phyloP scores from a whole-genome alignment of 2,797 vertebrate genomes.

The Limosa lapponica region DNA sequence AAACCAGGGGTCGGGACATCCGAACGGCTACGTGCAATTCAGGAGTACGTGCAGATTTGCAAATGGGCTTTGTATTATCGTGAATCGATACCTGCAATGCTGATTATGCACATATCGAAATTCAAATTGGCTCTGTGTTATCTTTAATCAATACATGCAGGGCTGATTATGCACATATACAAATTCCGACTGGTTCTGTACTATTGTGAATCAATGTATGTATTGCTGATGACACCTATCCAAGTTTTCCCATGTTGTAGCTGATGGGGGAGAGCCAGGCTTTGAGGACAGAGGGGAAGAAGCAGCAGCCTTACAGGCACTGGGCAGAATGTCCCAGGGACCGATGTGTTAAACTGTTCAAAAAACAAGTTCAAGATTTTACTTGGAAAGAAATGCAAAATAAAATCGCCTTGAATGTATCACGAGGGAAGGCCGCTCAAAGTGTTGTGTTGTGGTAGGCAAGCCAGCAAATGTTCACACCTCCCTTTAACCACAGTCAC shows the following conservation, averaged over 20 bases:
- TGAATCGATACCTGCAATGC: background rate
- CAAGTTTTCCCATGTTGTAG: background rate
- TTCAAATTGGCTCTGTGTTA: background rate
- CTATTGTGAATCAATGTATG: background rate
- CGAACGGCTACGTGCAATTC: background rate
- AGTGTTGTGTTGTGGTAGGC: conserved; percentile 48
- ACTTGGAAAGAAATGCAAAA: conserved; percentile 41
- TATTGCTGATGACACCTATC: background rate
- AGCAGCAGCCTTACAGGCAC: background rate
- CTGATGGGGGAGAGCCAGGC: background rate
- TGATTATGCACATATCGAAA: background rate
- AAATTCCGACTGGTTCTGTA: background rate
- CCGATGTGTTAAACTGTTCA: conserved; percentile 45
- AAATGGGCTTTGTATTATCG: background rate
- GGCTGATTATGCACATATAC: background rate
- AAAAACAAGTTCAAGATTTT: conserved; percentile 31
- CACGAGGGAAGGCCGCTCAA: background rate
- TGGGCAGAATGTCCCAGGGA: conserved; percentile 23
- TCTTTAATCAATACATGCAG: background rate
- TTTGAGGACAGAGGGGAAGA: background rate
- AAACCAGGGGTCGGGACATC: background rate
- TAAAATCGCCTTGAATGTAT: conserved; percentile 10
- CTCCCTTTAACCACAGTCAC: conserved; percentile 55
- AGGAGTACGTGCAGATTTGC: background rate
- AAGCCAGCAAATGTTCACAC: conserved; percentile 63